Evolutionary conservation across 2,888 invertebrate species (phyloP), one percentile per base, ranked within the genome.

Genomic region (Hypselothyrea guttata): DNA sequence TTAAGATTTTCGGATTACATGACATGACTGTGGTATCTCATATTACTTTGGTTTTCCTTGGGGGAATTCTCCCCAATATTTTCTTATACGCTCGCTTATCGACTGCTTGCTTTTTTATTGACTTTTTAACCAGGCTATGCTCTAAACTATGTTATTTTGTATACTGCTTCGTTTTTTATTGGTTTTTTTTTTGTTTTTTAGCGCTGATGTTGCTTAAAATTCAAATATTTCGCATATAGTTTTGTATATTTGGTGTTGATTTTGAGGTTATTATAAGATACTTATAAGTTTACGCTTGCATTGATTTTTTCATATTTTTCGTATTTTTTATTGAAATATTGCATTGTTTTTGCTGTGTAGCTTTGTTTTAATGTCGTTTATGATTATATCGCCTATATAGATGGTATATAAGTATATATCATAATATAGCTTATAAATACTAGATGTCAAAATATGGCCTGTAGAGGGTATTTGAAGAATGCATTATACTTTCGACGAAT

Each of bases 1-100:
- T 87, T 87, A 88, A 71, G 75, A 71, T 75, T 74, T 82, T 61
- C 62, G 72, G 78, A 59, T 77, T 84, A 84, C 75, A 86, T 85
- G 78, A 77, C 81, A 70, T 77, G 84, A 74, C 84, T 84, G 84
- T 86, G 86, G 71, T 81, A 77, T 81, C 81, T 59, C 72, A 62
- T 44, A 49, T 59, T 46, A 22, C n/a, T 15, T 22, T 33, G 12
- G 7, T 47, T 47, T 12, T 35, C 9, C 8, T 15, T 35, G 11
- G n/a, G n/a, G n/a, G n/a, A n/a, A 15, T 28, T 28, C 12, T 4
- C n/a, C n/a, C n/a, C n/a, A n/a, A 28, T 22, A 22, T 22, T 31
- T 48, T 18, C n/a, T 49, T 18, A 31, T 41, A 71, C 54, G 54
- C 54, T 55, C 45, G 16, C 37, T 48, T 11, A 60, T 61, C 60